These are phyloP conservation scores for Lysandra coridon DNA, from an alignment of 2,888 invertebrate species.

Conservation along the genomic window DNA sequence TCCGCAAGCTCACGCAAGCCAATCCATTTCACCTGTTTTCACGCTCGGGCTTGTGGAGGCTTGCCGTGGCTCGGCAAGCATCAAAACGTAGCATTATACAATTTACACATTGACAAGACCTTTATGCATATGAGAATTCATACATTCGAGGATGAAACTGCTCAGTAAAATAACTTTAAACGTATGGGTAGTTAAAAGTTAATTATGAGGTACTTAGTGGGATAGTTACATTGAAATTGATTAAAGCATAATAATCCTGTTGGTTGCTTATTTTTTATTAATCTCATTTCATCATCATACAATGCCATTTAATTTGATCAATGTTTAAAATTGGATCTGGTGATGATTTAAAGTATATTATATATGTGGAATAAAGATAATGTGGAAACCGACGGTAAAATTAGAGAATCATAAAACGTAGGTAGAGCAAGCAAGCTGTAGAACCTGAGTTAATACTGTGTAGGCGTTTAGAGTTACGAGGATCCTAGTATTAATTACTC, in stretches of 20 bases:
- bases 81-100: no score
- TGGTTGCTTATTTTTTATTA: neutral
- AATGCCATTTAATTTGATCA: neutral
- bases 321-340: neutral
- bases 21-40: no score
- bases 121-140: neutral
- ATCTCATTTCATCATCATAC: neutral
- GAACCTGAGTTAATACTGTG: neutral
- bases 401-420: neutral
- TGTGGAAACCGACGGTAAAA: neutral
- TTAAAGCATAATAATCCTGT: neutral
- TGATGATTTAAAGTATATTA: neutral
- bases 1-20: no score
- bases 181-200: constrained; percentile 38
- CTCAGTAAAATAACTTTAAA: no score
- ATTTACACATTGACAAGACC: neutral
- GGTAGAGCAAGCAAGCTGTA: neutral
- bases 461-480: neutral
- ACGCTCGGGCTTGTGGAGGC: no score
- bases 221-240: constrained; percentile 28
- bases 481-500: neutral
- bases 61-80: no score
- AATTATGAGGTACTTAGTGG: constrained; percentile 44
- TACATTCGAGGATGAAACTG: neutral
- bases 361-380: neutral